Conservation (phyloP, 2,113 vertebrate genomes). For the Tinamus guttatus region DNA sequence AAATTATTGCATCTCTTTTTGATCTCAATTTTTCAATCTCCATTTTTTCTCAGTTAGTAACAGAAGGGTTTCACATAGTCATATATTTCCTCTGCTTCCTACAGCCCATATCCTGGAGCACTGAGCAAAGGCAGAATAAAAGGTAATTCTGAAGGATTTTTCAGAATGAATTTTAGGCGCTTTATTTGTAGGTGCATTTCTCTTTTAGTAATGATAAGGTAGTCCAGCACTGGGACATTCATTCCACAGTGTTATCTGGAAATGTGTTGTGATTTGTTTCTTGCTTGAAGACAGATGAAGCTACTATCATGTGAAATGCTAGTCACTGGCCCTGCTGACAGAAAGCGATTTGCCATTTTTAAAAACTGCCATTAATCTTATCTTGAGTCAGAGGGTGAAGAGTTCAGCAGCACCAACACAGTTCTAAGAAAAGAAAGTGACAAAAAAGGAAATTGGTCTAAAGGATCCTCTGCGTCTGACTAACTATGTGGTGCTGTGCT, state of each 20-base stretch:
- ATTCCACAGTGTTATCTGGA: background rate
- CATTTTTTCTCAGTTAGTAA: background rate
- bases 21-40: background rate
- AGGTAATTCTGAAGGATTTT: conserved; percentile 53
- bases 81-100: background rate
- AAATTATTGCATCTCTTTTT: background rate
- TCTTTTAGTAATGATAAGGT: conserved; percentile 46
- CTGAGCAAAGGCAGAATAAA: background rate
- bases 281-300: conserved; percentile 54
- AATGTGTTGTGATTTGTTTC: conserved; percentile 48
- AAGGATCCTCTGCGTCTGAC: background rate
- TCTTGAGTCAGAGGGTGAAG: background rate
- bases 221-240: conserved; percentile 11
- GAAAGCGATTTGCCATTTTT: conserved; percentile 52
- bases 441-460: background rate
- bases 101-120: background rate
- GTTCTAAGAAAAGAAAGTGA: background rate
- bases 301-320: background rate
- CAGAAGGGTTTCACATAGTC: background rate
- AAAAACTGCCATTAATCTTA: conserved; percentile 52
- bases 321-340: conserved; percentile 11
- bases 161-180: conserved; percentile 49
- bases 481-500: background rate
- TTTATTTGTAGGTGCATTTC: conserved; percentile 59
- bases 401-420: background rate